phyloP scores from a whole-genome alignment of 2,113 vertebrate species.

The Sorex araneus region DNA sequence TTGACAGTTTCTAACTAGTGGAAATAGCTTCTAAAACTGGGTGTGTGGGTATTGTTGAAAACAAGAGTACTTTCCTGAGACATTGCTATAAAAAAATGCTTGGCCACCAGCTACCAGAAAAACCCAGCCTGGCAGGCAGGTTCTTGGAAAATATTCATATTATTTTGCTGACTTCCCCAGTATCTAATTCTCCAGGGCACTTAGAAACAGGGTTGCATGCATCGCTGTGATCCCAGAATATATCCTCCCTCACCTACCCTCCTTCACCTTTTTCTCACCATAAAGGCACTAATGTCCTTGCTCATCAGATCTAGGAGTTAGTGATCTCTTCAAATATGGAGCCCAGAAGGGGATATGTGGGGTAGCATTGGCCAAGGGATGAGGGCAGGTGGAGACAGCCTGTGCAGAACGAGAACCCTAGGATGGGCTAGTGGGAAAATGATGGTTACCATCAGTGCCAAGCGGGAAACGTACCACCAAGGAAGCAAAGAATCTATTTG shows the following conservation, averaged over 20 bases:
- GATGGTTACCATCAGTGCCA: not conserved
- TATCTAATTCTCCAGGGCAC: not conserved
- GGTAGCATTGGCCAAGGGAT: not conserved
- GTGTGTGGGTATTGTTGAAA: slow-evolving; percentile 55
- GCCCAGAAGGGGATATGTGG: not conserved
- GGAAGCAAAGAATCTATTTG: not conserved
- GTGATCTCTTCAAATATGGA: too few species aligned
- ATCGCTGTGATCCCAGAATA: not conserved
- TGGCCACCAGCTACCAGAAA: not conserved
- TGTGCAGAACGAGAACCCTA: not conserved
- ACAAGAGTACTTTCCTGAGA: slow-evolving; percentile 47
- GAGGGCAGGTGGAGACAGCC: not conserved
- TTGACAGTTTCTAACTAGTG: slow-evolving; percentile 60
- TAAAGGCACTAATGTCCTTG: not conserved
- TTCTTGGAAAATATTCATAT: not conserved
- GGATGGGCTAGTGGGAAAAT: not conserved
- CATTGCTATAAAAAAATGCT: not conserved
- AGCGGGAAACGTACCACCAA: not conserved
- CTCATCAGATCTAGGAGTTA: not conserved
- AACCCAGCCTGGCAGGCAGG: not conserved
- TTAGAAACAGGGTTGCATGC: not conserved
- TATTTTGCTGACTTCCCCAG: not conserved
- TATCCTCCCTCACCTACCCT: not conserved
- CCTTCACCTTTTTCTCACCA: not conserved
- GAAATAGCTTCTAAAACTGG: slow-evolving; percentile 67